Evolutionary conservation across 2,888 invertebrate species (phyloP), one percentile per base, ranked within the genome.

Genomic region (Schizotus pectinicornis): DNA sequence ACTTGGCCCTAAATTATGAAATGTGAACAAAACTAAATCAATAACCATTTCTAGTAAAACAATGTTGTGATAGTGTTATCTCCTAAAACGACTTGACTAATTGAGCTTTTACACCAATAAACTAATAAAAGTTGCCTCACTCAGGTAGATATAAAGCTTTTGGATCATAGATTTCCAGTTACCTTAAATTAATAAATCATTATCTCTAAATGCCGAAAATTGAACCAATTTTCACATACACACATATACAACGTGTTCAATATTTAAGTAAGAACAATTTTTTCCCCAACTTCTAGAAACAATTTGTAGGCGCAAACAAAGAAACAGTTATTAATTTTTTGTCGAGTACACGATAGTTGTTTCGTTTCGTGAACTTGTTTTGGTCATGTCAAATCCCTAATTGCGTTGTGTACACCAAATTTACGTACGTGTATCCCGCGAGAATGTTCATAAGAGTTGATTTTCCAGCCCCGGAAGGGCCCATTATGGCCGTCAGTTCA

Each of bases 391-490:
- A 35, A 35, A 11, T 3, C 36, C 36, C n/a, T 35, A 11, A 35
- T 11, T 35, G n/a, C n/a, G 2, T 11, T 35, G 22, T 22, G 22
- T 22, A 5, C 11, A 35, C 11, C 36, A 35, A 41, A 11, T 12
- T 9, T 55, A 84, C 87, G 87, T 84, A 94, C 94, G 88, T 91
- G 81, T 93, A 95, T 68, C 95, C 94, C 33, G 95, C 89, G 63
- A 95, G 81, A 70, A 95, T 90, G 78, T 95, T 92, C 85, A 95
- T 88, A 59, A 95, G 85, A 1, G 92, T 89, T 62, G 92, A 91
- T 81, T 95, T 95, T 54, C 95, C 92, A 7, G 91, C 92, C 8
- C 95, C 95, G 0, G 94, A 91, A 42, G 94, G 94, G 22, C 95
- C 95, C 85, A 95, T 90, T 69, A 95, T 90, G 49, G 93, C 94